A percentile compares a stretch with the other conserved stretches of the same genome.
Evolutionary conservation across 2,888 invertebrate species (phyloP).

Genomic region (Parapristionchus giblindavisi): DNA sequence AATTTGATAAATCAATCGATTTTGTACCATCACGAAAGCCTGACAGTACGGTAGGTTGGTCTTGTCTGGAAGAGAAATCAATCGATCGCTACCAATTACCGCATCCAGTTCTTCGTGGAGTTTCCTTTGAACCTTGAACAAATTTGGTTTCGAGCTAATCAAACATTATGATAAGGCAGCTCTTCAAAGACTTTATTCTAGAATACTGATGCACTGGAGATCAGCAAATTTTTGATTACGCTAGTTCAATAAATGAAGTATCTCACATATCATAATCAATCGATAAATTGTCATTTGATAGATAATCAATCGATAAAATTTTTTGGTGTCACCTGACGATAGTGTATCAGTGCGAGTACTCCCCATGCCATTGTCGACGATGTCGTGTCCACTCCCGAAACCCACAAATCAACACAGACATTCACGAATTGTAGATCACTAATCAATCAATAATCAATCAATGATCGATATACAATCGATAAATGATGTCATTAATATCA

Average conservation of each 20-base stretch:
- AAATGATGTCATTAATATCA: too few relatives aligned
- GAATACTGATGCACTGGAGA: too few relatives aligned
- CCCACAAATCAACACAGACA: constrained; percentile 47
- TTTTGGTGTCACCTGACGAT: constrained; percentile 41
- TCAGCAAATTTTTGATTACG: too few relatives aligned
- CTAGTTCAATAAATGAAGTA: too few relatives aligned
- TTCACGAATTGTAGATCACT: constrained; percentile 23
- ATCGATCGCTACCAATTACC: constrained; percentile 43
- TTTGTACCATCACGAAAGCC: constrained; percentile 45
- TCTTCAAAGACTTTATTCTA: too few relatives aligned
- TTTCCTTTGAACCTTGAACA: too few relatives aligned
- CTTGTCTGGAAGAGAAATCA: constrained; percentile 44
- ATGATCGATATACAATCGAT: not conserved
- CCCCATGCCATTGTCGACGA: constrained; percentile 52
- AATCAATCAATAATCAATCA: not conserved
- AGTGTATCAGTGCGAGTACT: constrained; percentile 42
- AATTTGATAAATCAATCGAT: not conserved
- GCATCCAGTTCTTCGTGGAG: constrained; percentile 47
- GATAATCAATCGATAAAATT: too few relatives aligned
- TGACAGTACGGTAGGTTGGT: constrained; percentile 42
- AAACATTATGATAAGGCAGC: too few relatives aligned
- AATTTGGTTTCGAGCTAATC: not conserved
- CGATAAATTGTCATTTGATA: too few relatives aligned
- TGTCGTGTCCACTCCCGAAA: constrained; percentile 55
- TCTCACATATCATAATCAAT: too few relatives aligned